Conservation (phyloP, 1,140 invertebrate genomes). For the Delia radicum region DNA sequence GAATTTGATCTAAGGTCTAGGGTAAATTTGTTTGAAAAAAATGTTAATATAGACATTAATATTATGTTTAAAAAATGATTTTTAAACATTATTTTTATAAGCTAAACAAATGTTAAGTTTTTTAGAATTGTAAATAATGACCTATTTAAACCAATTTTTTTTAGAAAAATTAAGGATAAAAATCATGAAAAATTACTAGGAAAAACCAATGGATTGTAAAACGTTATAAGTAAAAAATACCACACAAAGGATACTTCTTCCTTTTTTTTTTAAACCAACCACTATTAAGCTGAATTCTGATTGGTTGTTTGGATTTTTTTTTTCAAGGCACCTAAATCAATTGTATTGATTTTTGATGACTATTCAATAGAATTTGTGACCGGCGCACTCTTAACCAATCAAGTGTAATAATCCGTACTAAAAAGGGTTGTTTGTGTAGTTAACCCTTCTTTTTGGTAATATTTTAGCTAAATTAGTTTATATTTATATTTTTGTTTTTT, state of each 20-base stretch:
- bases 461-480: not conserved
- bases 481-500: not conserved
- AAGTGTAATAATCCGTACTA: not conserved
- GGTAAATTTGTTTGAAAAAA: not conserved
- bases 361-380: constrained; percentile 38
- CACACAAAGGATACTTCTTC: not conserved
- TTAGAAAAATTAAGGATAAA: constrained; percentile 1
- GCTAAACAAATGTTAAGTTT: constrained; percentile 9
- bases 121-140: not conserved
- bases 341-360: constrained; percentile 53
- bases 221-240: not conserved
- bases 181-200: not conserved
- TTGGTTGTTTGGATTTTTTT: not conserved
- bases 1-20: not conserved
- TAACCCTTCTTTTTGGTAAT: not conserved
- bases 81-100: constrained; percentile 23
- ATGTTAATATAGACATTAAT: constrained; percentile 34
- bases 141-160: not conserved
- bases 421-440: not conserved
- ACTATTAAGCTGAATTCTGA: not conserved
- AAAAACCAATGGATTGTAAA: not conserved
- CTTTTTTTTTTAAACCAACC: constrained; percentile 2
- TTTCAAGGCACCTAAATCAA: constrained; percentile 26
- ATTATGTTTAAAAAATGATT: constrained; percentile 30
- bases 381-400: not conserved